phyloP scores from a whole-genome alignment of 2,113 vertebrate species.

The Pollachius pollachius region DNA sequence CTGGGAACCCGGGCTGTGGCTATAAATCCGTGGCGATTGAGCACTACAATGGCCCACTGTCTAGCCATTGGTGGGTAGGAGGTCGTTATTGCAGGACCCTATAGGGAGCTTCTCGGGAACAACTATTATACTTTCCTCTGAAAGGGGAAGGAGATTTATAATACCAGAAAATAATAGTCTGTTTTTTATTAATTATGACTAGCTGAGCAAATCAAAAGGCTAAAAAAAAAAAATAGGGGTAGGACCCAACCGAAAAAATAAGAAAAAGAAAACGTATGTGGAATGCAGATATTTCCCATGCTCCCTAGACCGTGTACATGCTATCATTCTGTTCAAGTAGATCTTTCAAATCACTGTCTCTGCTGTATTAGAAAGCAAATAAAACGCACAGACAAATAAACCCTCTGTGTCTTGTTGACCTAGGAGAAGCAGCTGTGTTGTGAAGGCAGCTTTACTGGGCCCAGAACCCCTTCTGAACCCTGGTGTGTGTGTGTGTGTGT shows the following conservation, averaged over 20 bases:
- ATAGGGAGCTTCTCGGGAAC: slow-evolving; percentile 43
- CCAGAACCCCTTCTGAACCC: slow-evolving; percentile 14
- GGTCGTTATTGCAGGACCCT: slow-evolving; percentile 51
- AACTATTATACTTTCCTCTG: slow-evolving; percentile 6
- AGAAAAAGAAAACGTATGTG: slow-evolving; percentile 27
- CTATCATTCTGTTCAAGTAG: slow-evolving; percentile 51
- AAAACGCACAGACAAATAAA: slow-evolving; percentile 64
- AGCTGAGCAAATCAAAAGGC: slow-evolving; percentile 36
- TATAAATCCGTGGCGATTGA: slow-evolving; percentile 65
- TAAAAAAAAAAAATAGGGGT: too few relatives aligned
- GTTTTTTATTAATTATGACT: slow-evolving; percentile 55
- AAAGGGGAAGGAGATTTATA: slow-evolving; percentile 20
- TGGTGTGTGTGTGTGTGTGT: slow-evolving; percentile 21
- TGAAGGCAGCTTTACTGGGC: slow-evolving; percentile 45
- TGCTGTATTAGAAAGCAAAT: slow-evolving; percentile 58
- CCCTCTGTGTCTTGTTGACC: slow-evolving; percentile 54
- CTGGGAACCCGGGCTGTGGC: slow-evolving; percentile 63
- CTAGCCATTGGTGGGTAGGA: slow-evolving; percentile 51
- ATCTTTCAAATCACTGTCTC: slow-evolving; percentile 55
- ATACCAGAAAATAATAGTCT: slow-evolving; percentile 26
- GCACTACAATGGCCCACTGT: slow-evolving; percentile 71
- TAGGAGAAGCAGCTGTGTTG: slow-evolving; percentile 57
- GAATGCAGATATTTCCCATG: slow-evolving; percentile 60
- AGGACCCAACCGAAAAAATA: background rate
- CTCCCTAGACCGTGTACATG: slow-evolving; percentile 32